Base-by-base conservation (phyloP, 2,113 vertebrate genomes). In the Myiopsitta monachus region DNA sequence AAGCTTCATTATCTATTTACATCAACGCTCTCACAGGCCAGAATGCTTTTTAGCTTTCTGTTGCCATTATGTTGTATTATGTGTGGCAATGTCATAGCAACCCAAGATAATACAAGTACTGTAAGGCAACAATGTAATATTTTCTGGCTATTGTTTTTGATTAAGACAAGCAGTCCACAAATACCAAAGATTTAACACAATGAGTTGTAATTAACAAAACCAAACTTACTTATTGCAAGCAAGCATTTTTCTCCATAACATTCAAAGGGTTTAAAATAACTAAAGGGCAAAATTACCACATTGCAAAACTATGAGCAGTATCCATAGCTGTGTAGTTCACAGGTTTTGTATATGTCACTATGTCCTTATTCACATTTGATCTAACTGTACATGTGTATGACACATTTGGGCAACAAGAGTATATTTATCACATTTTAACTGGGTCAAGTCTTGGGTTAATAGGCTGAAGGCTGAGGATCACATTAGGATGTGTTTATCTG, bases 1-100 rank as follows among this genome's bases (percentile, higher is more conserved):
- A 94, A 96, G 66, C 69, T 91, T 92, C 89, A 87, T 95, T 94
- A 91, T 91, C 95, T 94, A 51, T 95, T 96, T 95, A 89, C 93
- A 91, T 89, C 93, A 96, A 90, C 64, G 68, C 36, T 82, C 36
- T 82, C 66, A 61, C 36, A 79, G 82, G 52, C 66, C 91, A 92
- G 83, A 92, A 91, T 62, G 57, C 16, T 86, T 92, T 89, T 90
- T 92, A 54, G 38, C 94, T 89, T 91, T 81, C 77, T 78, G 16
- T 64, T 95, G 91, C 81, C 87, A 82, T 97, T 92, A 89, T 73
- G 22, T 79, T 89, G 52, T 47, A 78, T 82, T 91, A 81, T 67
- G 77, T 95, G 89, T 88, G 73, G 62, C 81, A 92, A 94, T 94
- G 74, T 90, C 93, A 92, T 94, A 91, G 89, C 87, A 97, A 87